Base-by-base conservation (phyloP, 2,888 invertebrate genomes). In the Alloscopus bannaensis region DNA sequence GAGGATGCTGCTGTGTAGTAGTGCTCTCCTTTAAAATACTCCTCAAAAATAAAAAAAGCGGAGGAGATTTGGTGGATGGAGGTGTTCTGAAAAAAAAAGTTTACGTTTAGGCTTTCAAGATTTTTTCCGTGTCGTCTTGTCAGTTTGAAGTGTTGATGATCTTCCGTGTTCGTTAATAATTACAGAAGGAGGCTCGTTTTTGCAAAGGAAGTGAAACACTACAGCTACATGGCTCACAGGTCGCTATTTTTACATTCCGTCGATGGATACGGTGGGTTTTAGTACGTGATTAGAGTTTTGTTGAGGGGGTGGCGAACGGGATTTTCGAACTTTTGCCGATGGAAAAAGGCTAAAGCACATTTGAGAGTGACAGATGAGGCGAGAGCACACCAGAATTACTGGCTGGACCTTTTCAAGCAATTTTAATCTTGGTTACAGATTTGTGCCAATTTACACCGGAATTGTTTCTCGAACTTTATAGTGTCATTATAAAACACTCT, bases 161-260 rank as follows among this genome's bases (percentile, higher is more conserved):
- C 47, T 47, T 47, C 47, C 47, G 47, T 47, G n/a, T 47, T 47
- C n/a, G 36, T 36, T 8, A 36, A n/a, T n/a, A n/a, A n/a, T n/a
- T n/a, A n/a, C n/a, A n/a, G n/a, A n/a, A n/a, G n/a, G n/a, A n/a
- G n/a, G n/a, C n/a, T n/a, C n/a, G n/a, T n/a, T n/a, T n/a, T n/a
- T n/a, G n/a, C n/a, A n/a, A n/a, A n/a, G n/a, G n/a, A n/a, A n/a
- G n/a, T n/a, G n/a, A n/a, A n/a, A n/a, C n/a, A n/a, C n/a, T n/a
- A n/a, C n/a, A 47, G 4, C 47, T 4, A 47, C 3, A 4, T 47
- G 6, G n/a, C 18, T 18, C 18, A 18, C 36, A 8, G 36, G 36
- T 36, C 13, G 36, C 47, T 47, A 47, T 47, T 47, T 47, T 47
- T 47, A 47, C 47, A 47, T 47, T 47, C 47, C 47, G 6, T 13